phyloP scores from a whole-genome alignment of 2,797 vertebrate species.

The Dermochelys coriacea region DNA sequence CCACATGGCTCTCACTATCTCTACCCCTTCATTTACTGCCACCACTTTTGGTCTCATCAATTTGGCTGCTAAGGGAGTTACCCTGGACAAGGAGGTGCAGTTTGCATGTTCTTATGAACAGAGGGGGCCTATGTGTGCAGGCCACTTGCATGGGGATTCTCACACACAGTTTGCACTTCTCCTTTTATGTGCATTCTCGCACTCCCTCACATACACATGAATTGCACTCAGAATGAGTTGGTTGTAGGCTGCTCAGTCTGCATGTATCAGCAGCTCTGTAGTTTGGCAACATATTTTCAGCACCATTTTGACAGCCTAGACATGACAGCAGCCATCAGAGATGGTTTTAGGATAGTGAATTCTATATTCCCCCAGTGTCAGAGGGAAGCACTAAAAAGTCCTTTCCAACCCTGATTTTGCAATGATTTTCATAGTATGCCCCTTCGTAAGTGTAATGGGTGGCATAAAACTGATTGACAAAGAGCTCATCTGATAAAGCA shows the following conservation, averaged over 20 bases:
- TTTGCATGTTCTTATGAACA: neutral
- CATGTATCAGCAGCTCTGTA: neutral
- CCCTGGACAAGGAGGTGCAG: neutral
- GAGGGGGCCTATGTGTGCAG: neutral
- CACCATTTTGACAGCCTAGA: neutral
- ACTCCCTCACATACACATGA: neutral
- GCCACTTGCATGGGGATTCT: neutral
- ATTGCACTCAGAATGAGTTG: neutral
- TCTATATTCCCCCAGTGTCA: neutral
- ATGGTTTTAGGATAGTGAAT: neutral
- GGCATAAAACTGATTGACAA: neutral
- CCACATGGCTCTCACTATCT: neutral
- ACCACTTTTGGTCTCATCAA: neutral
- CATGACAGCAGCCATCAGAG: neutral
- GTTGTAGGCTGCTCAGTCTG: neutral
- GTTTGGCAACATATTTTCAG: neutral
- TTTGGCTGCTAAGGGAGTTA: neutral
- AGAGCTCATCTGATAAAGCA: neutral
- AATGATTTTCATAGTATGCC: neutral
- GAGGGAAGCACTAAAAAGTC: neutral
- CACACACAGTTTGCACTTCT: neutral
- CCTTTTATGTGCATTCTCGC: neutral
- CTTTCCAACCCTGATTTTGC: neutral
- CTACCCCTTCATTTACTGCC: neutral
- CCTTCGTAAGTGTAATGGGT: rapidly evolving